Evolutionary conservation across 2,888 invertebrate genomes (phyloP).

Genomic region (Phortica magna): DNA sequence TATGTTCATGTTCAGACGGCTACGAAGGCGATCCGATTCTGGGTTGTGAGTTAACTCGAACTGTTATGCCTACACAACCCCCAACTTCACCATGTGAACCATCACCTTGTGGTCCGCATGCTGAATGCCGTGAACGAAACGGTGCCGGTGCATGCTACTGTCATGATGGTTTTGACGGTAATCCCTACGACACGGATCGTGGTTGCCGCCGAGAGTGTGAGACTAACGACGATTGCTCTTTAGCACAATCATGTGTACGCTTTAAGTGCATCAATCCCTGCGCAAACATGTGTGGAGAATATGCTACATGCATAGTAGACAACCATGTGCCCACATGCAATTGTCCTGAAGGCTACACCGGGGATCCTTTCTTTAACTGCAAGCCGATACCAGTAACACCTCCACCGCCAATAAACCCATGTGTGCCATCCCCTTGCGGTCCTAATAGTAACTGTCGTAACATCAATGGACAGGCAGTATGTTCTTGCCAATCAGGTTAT

Average conservation of each 20-base stretch:
- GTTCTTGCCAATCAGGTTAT: slow-evolving; percentile 89
- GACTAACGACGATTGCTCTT: slow-evolving; percentile 86
- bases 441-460: slow-evolving; percentile 91
- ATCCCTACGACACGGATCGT: slow-evolving; percentile 85
- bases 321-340: slow-evolving; percentile 89
- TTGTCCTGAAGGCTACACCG: slow-evolving; percentile 86
- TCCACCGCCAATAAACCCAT: slow-evolving; percentile 82
- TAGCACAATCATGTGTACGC: slow-evolving; percentile 86
- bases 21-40: slow-evolving; percentile 88
- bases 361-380: slow-evolving; percentile 90
- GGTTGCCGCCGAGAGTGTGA: slow-evolving; percentile 89
- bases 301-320: slow-evolving; percentile 88
- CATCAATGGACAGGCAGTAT: slow-evolving; percentile 89
- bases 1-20: slow-evolving; percentile 90
- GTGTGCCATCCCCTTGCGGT: slow-evolving; percentile 91
- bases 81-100: slow-evolving; percentile 88
- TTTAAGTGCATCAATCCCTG: slow-evolving; percentile 93
- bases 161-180: slow-evolving; percentile 87
- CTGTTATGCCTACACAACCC: slow-evolving; percentile 82
- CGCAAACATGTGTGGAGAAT: slow-evolving; percentile 88
- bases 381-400: slow-evolving; percentile 79
- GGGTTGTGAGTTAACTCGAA: slow-evolving; percentile 79
- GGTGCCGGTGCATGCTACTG: slow-evolving; percentile 92
- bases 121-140: slow-evolving; percentile 89
- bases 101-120: slow-evolving; percentile 91